A percentile compares a stretch with the other conserved stretches of the same genome.
These are phyloP conservation scores for Crocallis elinguaria DNA, from an alignment of 2,888 invertebrate species.

Conservation along the genomic window DNA sequence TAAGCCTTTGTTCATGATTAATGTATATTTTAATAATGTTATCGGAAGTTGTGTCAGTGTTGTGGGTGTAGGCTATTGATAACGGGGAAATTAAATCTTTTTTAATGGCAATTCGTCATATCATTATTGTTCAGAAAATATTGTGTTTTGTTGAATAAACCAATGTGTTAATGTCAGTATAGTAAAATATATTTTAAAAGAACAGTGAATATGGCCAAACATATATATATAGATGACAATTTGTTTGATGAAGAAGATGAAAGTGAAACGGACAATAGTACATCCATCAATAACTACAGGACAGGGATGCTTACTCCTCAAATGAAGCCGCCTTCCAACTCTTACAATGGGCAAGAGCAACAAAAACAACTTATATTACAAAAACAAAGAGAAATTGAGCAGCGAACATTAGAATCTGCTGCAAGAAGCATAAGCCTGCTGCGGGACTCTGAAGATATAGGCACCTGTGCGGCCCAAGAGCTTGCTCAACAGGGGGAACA, in stretches of 20 bases:
- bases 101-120: too few species aligned
- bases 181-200: too few species aligned
- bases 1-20: too few species aligned
- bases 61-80: too few species aligned
- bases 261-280: conserved; percentile 92
- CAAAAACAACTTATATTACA: conserved; percentile 87
- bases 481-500: conserved; percentile 94
- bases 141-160: too few species aligned
- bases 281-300: conserved; percentile 88
- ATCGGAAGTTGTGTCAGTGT: too few species aligned
- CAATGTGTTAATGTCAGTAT: too few species aligned
- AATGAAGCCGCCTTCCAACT: conserved; percentile 40
- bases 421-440: conserved; percentile 91
- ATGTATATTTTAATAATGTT: too few species aligned
- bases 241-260: conserved; percentile 90
- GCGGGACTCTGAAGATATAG: conserved; percentile 96
- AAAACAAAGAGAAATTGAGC: conserved; percentile 90
- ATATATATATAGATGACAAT: conserved; percentile 63
- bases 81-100: neutral
- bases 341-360: conserved; percentile 83
- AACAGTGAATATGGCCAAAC: neutral
- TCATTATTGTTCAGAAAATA: too few species aligned
- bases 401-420: conserved; percentile 91
- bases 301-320: conserved; percentile 59
- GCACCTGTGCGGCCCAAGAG: conserved; percentile 96